Percentiles rank a stretch among this genome's conserved stretches.
phyloP scores from a whole-genome alignment of 1,140 invertebrate genomes.

The Teleopsis dalmanni region DNA sequence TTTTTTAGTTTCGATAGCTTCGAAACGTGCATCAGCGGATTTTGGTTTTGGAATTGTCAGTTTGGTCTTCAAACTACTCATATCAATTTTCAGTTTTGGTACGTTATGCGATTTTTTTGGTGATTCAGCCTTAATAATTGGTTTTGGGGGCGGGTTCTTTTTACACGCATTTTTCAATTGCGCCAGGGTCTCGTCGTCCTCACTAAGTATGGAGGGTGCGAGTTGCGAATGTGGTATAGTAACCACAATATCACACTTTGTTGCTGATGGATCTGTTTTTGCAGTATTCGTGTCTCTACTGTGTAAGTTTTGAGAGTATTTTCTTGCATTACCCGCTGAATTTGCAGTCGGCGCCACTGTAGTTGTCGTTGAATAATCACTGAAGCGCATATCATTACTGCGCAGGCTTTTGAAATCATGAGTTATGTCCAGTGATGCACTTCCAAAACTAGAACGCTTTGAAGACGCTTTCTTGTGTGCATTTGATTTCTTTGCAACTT shows the following conservation, averaged over 20 bases:
- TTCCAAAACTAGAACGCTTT: background rate
- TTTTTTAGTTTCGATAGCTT: conserved; percentile 13
- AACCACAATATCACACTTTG: conserved; percentile 29
- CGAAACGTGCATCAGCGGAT: conserved; percentile 23
- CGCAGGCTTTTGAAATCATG: conserved; percentile 39
- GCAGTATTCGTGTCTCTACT: background rate
- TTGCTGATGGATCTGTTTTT: conserved; percentile 2
- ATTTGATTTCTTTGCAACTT: conserved; percentile 10
- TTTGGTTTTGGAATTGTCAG: conserved; percentile 17
- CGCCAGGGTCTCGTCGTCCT: conserved; percentile 21
- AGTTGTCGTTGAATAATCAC: conserved; percentile 17
- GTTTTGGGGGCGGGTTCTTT: conserved; percentile 16
- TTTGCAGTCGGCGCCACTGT: background rate
- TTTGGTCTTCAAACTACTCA: conserved; percentile 31
- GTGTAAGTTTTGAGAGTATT: background rate
- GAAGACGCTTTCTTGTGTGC: conserved; percentile 6
- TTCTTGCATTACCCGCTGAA: background rate
- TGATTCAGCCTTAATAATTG: background rate
- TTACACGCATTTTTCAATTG: conserved; percentile 34
- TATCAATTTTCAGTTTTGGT: conserved; percentile 39
- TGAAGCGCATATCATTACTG: conserved; percentile 39
- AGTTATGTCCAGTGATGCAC: conserved; percentile 1
- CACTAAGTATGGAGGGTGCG: conserved; percentile 18
- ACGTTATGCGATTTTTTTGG: conserved; percentile 12
- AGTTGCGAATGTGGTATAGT: conserved; percentile 38